Base-by-base conservation (phyloP, 2,888 invertebrate genomes). In the Cecidostiba fungosa region DNA sequence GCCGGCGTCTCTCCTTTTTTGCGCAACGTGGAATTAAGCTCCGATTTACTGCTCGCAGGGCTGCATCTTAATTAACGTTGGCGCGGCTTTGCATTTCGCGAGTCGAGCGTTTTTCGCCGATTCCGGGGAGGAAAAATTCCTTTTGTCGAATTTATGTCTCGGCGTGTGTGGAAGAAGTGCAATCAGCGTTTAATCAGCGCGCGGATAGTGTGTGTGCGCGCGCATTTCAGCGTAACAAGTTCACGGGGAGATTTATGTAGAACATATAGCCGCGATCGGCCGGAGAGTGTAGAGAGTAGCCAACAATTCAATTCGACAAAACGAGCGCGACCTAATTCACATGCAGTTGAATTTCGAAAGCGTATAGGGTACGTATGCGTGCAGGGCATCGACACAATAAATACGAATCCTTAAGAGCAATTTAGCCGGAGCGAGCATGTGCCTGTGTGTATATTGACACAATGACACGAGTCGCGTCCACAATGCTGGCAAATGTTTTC, bases 41-140 rank as follows among this genome's bases (percentile, higher is more conserved):
- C 59, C 88, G 87, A 88, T 88, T 88, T 88, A 89, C 89, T 87
- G 85, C 59, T 62, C 43, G 12, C 84, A 59, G 73, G 85, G 86
- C 83, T 85, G 89, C 87, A 84, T 88, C 88, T 89, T 88, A 89
- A 89, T 89, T 89, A 88, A 88, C 86, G 66, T 47, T 16, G 84
- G 43, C 47, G 66, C 83, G 87, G 32, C 62, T 84, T 77, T 84
- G 36, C 54, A 32, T 73, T 59, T 74, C 69, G 50, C n/a, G 23
- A 73, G 23, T 47, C 23, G 43, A 2, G 32, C 70, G 36, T 39
- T 70, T 32, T 70, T 70, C 70, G 10, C 2, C 39, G 10, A n/a
- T n/a, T 16, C 66, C 26, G 66, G 66, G 3, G 12, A 66, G n/a
- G 29, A 66, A 66, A 29, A 12, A 66, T 66, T 66, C 29, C 26